Evolutionary conservation across 1,140 invertebrate genomes (phyloP).

Genomic region (Antheraea mylitta): DNA sequence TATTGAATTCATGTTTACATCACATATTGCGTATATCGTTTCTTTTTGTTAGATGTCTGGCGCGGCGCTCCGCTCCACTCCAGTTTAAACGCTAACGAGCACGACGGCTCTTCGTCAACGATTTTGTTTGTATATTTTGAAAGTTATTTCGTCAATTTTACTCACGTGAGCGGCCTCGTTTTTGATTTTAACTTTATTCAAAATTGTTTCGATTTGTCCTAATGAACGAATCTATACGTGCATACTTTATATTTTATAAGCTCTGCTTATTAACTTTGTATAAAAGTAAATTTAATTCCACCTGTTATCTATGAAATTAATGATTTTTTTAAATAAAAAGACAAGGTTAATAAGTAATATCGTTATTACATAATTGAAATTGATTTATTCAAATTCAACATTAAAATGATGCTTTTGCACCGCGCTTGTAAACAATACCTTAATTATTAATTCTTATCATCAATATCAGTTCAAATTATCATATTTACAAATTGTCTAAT

Average conservation of each 20-base stretch:
- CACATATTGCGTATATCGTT: too few species aligned
- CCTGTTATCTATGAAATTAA: background rate
- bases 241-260: background rate
- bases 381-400: conserved; percentile 73
- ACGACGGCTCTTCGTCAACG: conserved; percentile 20
- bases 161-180: conserved; percentile 19
- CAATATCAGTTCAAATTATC: conserved; percentile 59
- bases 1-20: too few species aligned
- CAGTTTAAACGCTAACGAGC: conserved; percentile 27
- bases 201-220: background rate
- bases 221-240: background rate
- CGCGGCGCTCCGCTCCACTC: conserved; percentile 1
- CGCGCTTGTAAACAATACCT: conserved; percentile 64
- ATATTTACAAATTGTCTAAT: conserved; percentile 33
- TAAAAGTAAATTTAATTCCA: background rate
- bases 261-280: background rate
- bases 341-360: background rate
- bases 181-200: background rate
- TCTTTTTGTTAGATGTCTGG: background rate
- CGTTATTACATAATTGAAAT: conserved; percentile 23
- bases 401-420: conserved; percentile 62
- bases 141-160: conserved; percentile 28
- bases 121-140: conserved; percentile 31
- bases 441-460: conserved; percentile 53
- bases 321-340: background rate